Evolutionary conservation across 2,888 invertebrate species (phyloP).

Genomic region (Sacculina carcini): DNA sequence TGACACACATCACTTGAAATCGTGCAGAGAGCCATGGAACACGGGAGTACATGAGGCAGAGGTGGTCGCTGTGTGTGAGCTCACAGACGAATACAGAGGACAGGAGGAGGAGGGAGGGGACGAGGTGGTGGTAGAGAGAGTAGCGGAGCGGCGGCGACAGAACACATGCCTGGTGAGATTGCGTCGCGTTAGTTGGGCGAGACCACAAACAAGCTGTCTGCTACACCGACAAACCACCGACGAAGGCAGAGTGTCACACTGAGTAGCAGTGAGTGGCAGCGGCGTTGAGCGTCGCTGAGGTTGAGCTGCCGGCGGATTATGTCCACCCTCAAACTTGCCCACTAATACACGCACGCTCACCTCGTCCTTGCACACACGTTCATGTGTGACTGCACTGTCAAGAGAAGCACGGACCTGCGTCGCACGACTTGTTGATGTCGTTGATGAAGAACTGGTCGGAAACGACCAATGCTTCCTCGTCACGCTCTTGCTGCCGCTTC

Average conservation of each 20-base stretch:
- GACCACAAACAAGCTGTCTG: slow-evolving; percentile 16
- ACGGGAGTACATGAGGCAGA: too few species aligned
- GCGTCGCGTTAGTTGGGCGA: slow-evolving; percentile 3
- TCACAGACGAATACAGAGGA: too few species aligned
- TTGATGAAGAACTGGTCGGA: too few species aligned
- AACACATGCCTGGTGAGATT: not conserved
- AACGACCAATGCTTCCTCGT: too few species aligned
- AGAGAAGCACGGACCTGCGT: slow-evolving; percentile 11
- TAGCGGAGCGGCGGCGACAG: not conserved
- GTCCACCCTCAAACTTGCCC: slow-evolving; percentile 8
- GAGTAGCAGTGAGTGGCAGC: slow-evolving; percentile 17
- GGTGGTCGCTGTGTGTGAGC: too few species aligned
- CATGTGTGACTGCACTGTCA: slow-evolving; percentile 13
- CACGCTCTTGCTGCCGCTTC: too few species aligned
- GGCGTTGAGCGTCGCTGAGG: not conserved
- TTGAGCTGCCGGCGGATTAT: too few species aligned
- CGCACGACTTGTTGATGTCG: slow-evolving; percentile 14
- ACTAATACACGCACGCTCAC: slow-evolving; percentile 26
- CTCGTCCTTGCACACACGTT: slow-evolving; percentile 15
- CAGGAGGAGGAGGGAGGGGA: too few species aligned
- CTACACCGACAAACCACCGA: slow-evolving; percentile 19
- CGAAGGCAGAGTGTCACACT: slow-evolving; percentile 27
- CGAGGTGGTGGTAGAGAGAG: too few species aligned
- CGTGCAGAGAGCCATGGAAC: too few species aligned
- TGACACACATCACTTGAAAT: too few species aligned